Evolutionary conservation across 37 sponge, comb jelly and placozoan species (phyloP).

Genomic region (Hormiphora californensis): DNA sequence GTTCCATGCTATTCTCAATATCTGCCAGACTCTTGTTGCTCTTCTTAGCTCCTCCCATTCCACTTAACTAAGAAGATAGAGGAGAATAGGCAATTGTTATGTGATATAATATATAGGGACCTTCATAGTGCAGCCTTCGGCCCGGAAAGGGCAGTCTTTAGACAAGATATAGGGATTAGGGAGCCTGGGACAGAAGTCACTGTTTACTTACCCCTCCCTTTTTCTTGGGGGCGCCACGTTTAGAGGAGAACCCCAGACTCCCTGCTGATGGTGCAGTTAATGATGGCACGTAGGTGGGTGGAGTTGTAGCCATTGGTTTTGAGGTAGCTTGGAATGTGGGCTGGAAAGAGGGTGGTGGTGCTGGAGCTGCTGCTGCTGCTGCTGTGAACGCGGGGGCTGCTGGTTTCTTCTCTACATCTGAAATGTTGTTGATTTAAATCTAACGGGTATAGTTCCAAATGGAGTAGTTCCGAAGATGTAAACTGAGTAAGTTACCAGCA

Average conservation of each 20-base stretch:
- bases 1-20: background rate
- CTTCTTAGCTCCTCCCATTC: slow-evolving; percentile 45
- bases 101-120: background rate
- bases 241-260: background rate
- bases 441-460: no score
- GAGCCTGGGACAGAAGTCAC: no score
- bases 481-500: no score
- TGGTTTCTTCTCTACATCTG: background rate
- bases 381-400: no score
- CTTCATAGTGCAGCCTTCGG: background rate
- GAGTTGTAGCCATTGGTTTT: background rate
- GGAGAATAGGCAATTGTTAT: background rate
- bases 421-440: no score
- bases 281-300: background rate
- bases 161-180: no score
- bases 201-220: slow-evolving; percentile 53
- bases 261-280: background rate
- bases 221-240: background rate
- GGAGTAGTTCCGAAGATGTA: no score
- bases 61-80: background rate
- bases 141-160: no score
- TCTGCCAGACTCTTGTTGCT: background rate
- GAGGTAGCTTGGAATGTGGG: background rate
- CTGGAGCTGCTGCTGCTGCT: no score
- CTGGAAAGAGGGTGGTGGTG: background rate